Evolutionary conservation across 2,113 vertebrate genomes (phyloP).

Genomic region (Pelusios castaneus): DNA sequence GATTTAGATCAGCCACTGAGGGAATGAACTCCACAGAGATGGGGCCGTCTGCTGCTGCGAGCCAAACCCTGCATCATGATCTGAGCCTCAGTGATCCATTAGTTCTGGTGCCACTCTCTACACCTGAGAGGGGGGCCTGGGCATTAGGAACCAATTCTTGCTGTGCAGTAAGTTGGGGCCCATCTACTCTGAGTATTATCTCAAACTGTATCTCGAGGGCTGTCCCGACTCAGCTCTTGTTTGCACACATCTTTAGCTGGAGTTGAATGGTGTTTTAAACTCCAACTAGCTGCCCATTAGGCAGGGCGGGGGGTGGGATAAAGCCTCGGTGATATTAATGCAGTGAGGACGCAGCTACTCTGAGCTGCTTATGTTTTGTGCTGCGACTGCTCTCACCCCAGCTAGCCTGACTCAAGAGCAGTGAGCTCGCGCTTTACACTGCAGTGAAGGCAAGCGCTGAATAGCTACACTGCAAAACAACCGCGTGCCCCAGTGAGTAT

Average conservation of each 20-base stretch:
- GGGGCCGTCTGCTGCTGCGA: neutral
- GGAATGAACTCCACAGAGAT: neutral
- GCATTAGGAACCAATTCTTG: neutral
- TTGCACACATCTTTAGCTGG: neutral
- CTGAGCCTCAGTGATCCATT: neutral
- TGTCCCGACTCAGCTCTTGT: neutral
- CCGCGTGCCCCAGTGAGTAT: neutral
- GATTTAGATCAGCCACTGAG: too few relatives aligned
- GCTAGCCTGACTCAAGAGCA: neutral
- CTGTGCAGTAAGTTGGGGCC: neutral
- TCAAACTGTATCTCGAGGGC: neutral
- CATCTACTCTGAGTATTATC: neutral
- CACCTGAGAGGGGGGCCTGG: fast-evolving
- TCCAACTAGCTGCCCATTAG: neutral
- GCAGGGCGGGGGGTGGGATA: neutral
- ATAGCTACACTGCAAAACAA: neutral
- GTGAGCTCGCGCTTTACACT: neutral
- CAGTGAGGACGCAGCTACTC: fast-evolving
- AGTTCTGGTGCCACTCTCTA: fast-evolving
- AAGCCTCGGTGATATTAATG: fast-evolving
- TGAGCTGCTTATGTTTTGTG: neutral
- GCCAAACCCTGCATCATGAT: fast-evolving
- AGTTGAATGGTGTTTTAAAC: neutral
- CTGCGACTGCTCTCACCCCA: neutral
- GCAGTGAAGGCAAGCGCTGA: neutral